Conservation (phyloP, 2,113 vertebrate species). For the Pseudorhombus dupliciocellatus region DNA sequence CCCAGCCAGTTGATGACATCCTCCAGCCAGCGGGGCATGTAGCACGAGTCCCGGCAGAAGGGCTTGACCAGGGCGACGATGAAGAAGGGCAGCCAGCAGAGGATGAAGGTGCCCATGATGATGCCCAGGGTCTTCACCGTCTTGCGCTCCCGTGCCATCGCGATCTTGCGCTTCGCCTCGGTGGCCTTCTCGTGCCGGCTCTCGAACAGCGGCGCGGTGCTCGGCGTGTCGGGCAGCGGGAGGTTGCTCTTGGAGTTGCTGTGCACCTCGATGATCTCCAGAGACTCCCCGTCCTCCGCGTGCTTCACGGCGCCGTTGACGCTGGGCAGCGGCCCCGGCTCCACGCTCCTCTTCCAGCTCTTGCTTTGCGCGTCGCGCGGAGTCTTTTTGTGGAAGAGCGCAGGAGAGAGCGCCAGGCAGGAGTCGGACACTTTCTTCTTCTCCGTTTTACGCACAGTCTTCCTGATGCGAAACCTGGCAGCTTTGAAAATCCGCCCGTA, state of each 20-base stretch:
- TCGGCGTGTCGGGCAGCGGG: conserved; percentile 84
- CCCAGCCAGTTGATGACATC: conserved; percentile 97
- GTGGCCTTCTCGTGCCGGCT: conserved; percentile 87
- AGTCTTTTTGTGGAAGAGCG: conserved; percentile 76
- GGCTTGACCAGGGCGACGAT: conserved; percentile 94
- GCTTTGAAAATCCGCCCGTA: conserved; percentile 96
- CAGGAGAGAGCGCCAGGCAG: conserved; percentile 80
- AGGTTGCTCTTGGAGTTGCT: conserved; percentile 85
- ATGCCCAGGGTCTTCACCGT: conserved; percentile 97
- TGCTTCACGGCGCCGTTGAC: conserved; percentile 87
- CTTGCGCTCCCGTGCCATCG: conserved; percentile 93
- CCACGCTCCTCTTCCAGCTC: conserved; percentile 84
- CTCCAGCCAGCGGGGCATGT: conserved; percentile 89
- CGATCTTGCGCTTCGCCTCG: conserved; percentile 92
- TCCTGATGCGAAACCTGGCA: conserved; percentile 93
- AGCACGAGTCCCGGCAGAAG: conserved; percentile 88
- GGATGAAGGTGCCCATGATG: conserved; percentile 98
- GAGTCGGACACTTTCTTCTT: conserved; percentile 84
- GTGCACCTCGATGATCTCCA: conserved; percentile 92
- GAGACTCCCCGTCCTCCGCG: conserved; percentile 84
- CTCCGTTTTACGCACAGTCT: conserved; percentile 90
- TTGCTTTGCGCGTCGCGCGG: conserved; percentile 80
- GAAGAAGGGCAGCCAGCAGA: conserved; percentile 98
- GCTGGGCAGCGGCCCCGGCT: conserved; percentile 78
- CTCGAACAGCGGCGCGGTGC: conserved; percentile 79